phyloP scores from a whole-genome alignment of 2,797 vertebrate genomes.

The Sarcoramphus papa region DNA sequence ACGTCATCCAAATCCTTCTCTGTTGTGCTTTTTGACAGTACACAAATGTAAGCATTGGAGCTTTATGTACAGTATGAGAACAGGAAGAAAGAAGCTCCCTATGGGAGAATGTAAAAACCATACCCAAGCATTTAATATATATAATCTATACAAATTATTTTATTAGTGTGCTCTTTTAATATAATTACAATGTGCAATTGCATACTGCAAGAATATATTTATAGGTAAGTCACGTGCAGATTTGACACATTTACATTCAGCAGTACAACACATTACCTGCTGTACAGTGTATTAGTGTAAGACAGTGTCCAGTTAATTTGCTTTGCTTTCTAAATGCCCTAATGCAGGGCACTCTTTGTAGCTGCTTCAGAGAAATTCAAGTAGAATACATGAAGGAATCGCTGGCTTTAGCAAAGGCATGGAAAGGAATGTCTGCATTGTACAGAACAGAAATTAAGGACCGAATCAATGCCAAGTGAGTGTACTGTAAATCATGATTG shows the following conservation, averaged over 20 bases:
- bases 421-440: constrained; percentile 30
- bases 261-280: constrained; percentile 59
- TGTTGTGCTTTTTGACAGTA: constrained; percentile 60
- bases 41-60: constrained; percentile 55
- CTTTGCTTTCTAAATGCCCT: constrained; percentile 41
- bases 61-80: constrained; percentile 71
- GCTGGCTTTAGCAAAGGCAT: constrained; percentile 68
- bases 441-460: constrained; percentile 33
- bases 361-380: constrained; percentile 75
- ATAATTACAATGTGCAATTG: constrained; percentile 86
- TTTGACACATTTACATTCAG: constrained; percentile 67
- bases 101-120: constrained; percentile 76
- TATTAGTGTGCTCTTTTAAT: constrained; percentile 89
- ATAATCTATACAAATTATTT: constrained; percentile 85
- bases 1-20: constrained; percentile 20
- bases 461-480: constrained; percentile 3
- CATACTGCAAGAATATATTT: constrained; percentile 77
- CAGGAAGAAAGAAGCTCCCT: constrained; percentile 73
- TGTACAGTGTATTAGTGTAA: constrained; percentile 43
- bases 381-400: constrained; percentile 58
- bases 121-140: constrained; percentile 77
- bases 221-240: constrained; percentile 69
- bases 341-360: constrained; percentile 54
- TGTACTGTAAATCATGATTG: background rate
- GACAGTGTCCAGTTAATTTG: constrained; percentile 50